Evolutionary conservation across 2,113 vertebrate genomes (phyloP).

Genomic region (Lophochroa leadbeateri): DNA sequence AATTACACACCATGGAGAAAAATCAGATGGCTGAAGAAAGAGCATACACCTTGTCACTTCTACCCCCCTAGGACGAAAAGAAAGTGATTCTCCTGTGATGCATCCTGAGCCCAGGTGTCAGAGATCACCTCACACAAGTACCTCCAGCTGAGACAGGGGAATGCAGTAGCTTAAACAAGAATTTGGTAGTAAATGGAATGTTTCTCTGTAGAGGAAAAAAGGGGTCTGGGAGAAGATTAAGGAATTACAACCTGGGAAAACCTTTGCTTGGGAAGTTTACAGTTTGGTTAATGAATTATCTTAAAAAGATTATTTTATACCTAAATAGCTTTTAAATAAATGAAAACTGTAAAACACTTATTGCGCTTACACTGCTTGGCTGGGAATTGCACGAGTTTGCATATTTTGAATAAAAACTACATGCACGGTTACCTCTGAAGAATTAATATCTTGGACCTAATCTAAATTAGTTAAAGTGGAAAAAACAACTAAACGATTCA

Average conservation of each 20-base stretch:
- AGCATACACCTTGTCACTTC: rapidly evolving
- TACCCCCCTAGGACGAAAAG: rapidly evolving
- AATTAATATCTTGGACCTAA: background rate
- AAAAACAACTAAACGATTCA: background rate
- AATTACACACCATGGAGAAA: background rate
- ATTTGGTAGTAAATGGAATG: background rate
- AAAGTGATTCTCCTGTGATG: rapidly evolving
- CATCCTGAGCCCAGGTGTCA: background rate
- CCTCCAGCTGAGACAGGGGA: background rate
- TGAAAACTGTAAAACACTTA: background rate
- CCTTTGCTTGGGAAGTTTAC: background rate
- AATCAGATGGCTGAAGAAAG: background rate
- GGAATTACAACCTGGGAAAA: background rate
- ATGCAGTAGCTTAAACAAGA: background rate
- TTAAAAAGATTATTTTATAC: background rate
- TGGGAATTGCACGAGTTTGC: background rate
- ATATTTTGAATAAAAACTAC: background rate
- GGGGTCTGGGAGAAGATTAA: rapidly evolving
- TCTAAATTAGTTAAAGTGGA: background rate
- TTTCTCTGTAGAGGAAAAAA: background rate
- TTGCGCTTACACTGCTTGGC: background rate
- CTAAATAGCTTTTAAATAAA: background rate
- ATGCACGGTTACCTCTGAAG: background rate
- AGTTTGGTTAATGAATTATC: background rate
- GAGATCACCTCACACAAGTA: background rate